A percentile compares a stretch with the other conserved stretches of the same genome.
These are phyloP conservation scores for Oeneis ivallda DNA, from an alignment of 2,888 invertebrate species.

Conservation along the genomic window DNA sequence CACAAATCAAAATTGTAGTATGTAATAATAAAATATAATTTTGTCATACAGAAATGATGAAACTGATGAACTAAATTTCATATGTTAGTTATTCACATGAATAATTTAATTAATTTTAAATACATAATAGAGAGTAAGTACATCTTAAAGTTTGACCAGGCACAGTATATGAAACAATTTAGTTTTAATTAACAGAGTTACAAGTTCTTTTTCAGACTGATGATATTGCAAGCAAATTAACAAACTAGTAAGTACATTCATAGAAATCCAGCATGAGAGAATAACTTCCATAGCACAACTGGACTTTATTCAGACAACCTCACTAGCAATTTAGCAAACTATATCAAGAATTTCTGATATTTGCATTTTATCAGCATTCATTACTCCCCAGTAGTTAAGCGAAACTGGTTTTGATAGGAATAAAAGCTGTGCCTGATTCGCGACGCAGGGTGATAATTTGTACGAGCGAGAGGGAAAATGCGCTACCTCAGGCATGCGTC, in stretches of 20 bases:
- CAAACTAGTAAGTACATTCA: background rate
- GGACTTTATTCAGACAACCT: background rate
- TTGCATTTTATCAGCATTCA: slow-evolving; percentile 59
- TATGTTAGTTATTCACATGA: too few relatives aligned
- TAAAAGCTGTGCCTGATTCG: slow-evolving; percentile 57
- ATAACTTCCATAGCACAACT: background rate
- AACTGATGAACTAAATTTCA: too few relatives aligned
- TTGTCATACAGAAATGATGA: too few relatives aligned
- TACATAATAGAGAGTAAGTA: too few relatives aligned
- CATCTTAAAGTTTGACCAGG: too few relatives aligned
- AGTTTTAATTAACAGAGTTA: too few relatives aligned
- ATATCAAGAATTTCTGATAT: slow-evolving; percentile 43
- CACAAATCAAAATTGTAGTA: too few relatives aligned
- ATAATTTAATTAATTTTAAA: too few relatives aligned
- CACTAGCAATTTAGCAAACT: slow-evolving; percentile 13
- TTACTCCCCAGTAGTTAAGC: slow-evolving; percentile 53
- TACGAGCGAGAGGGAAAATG: slow-evolving; percentile 49
- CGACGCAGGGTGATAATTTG: slow-evolving; percentile 37
- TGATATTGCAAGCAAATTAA: background rate
- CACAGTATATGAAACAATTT: too few relatives aligned
- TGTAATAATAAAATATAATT: too few relatives aligned
- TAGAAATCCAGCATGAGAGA: background rate
- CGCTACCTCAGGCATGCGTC: slow-evolving; percentile 74
- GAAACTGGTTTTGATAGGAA: slow-evolving; percentile 60
- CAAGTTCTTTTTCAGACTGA: too few relatives aligned